Evolutionary conservation across 2,888 invertebrate genomes (phyloP).

Genomic region (Xanthia icteritia): DNA sequence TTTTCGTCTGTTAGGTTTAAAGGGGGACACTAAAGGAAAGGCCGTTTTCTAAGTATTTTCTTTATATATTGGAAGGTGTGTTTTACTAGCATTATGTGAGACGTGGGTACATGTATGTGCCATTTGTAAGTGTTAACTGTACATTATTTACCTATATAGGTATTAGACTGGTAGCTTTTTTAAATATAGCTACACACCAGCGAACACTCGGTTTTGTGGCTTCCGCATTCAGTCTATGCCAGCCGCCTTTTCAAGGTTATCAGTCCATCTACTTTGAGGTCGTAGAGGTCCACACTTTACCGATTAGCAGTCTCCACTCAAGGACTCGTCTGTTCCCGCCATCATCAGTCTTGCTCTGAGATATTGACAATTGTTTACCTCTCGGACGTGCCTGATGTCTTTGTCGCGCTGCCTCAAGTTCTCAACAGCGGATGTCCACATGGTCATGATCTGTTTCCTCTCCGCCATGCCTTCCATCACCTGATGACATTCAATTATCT

Average conservation of each 20-base stretch:
- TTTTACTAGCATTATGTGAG: no score
- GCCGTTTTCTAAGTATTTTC: no score
- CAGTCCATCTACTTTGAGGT: not conserved
- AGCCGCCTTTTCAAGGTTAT: not conserved
- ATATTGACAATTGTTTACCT: slow-evolving; percentile 70
- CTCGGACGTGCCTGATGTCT: slow-evolving; percentile 91
- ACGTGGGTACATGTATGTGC: not conserved
- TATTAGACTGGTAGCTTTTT: not conserved
- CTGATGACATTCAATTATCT: slow-evolving; percentile 67
- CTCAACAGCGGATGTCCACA: slow-evolving; percentile 93
- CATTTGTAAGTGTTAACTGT: not conserved
- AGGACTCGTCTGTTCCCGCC: not conserved
- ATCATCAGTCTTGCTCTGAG: no score
- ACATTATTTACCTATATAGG: not conserved
- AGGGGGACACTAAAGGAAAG: no score
- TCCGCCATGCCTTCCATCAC: slow-evolving; percentile 91
- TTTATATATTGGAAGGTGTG: no score
- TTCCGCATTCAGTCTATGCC: not conserved
- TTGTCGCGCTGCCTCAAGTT: slow-evolving; percentile 93
- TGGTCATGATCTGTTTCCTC: slow-evolving; percentile 92
- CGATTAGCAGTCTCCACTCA: not conserved
- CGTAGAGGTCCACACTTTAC: not conserved
- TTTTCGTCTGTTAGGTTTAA: not conserved
- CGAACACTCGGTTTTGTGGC: no score
- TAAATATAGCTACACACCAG: no score